These are phyloP conservation scores for Spongilla lacustris DNA, from an alignment of 37 sponge, comb jelly and placozoan species.

Conservation along the genomic window DNA sequence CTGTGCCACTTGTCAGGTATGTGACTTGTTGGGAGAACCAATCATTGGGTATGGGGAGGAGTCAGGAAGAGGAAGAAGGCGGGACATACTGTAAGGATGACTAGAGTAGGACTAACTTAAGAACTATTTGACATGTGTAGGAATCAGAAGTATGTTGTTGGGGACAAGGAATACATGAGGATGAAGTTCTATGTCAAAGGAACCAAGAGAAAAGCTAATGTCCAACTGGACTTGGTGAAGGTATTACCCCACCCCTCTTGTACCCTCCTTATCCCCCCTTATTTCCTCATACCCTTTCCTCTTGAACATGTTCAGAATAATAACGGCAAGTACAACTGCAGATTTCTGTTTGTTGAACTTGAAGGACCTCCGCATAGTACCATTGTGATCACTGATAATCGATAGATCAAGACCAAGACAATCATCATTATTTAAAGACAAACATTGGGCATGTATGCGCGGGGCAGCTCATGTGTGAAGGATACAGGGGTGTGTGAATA, in stretches of 20 bases:
- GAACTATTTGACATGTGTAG: constrained; percentile 18
- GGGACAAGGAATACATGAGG: constrained; percentile 67
- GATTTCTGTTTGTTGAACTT: constrained; percentile 78
- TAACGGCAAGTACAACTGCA: constrained; percentile 69
- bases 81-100: constrained; percentile 54
- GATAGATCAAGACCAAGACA: constrained; percentile 12
- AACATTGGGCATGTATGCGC: too few relatives aligned
- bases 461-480: too few relatives aligned
- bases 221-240: constrained; percentile 74
- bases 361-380: constrained; percentile 62
- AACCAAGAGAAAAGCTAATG: constrained; percentile 64
- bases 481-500: too few relatives aligned
- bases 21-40: constrained; percentile 62
- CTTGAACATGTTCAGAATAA: constrained; percentile 51
- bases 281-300: too few relatives aligned
- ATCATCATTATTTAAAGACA: not conserved
- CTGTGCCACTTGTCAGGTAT: constrained; percentile 27
- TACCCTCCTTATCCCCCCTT: too few relatives aligned
- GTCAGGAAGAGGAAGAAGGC: constrained; percentile 76
- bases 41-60: constrained; percentile 78
- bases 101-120: not conserved
- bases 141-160: constrained; percentile 78
- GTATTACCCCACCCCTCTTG: constrained; percentile 4
- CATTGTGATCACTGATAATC: constrained; percentile 75
- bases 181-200: constrained; percentile 84